Evolutionary conservation across 2,888 invertebrate genomes (phyloP).

Genomic region (Smittia aterrima): DNA sequence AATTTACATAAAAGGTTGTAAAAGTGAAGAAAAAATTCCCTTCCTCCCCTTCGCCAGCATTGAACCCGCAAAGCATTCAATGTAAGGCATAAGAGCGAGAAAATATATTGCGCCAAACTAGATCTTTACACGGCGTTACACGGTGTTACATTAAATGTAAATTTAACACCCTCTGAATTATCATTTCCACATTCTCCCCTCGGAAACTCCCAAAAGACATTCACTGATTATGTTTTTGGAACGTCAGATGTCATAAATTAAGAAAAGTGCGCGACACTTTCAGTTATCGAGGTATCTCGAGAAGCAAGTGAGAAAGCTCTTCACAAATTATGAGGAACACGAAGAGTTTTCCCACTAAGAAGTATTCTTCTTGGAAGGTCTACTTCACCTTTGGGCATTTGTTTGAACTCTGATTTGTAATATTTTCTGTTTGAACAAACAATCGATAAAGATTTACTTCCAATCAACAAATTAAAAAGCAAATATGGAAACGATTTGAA

Average conservation of each 20-base stretch:
- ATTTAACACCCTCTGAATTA: slow-evolving; percentile 11
- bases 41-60: background rate
- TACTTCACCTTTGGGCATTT: no score
- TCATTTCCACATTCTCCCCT: background rate
- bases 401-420: no score
- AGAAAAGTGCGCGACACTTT: background rate
- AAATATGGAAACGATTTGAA: no score
- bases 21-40: background rate
- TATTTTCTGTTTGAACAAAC: no score
- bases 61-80: background rate
- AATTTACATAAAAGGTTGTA: slow-evolving; percentile 22
- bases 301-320: background rate
- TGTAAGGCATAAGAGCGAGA: slow-evolving; percentile 6
- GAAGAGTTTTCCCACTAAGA: no score
- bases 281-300: background rate
- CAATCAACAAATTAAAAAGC: no score
- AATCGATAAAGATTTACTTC: no score
- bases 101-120: slow-evolving; percentile 27
- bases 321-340: no score
- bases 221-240: slow-evolving; percentile 10
- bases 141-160: slow-evolving; percentile 19
- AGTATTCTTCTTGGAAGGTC: no score
- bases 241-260: slow-evolving; percentile 12
- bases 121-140: slow-evolving; percentile 1
- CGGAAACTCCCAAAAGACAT: background rate